Base-by-base conservation (phyloP, 2,888 invertebrate genomes). In the Panzeria rudis region DNA sequence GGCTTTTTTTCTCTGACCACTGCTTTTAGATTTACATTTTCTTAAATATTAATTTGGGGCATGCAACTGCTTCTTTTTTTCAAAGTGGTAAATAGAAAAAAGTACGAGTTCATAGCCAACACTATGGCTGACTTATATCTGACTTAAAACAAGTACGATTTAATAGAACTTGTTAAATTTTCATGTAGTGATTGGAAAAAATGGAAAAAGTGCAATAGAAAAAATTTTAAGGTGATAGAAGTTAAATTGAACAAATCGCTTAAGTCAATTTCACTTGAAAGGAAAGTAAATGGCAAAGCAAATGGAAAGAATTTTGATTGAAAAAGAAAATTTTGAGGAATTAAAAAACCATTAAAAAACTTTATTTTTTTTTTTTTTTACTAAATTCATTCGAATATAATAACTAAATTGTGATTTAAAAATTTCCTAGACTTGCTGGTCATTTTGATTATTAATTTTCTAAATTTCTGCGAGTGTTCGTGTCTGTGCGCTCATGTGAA, bases 11-110 rank as follows among this genome's bases (percentile, higher is more conserved):
- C 17, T 8, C 23, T 52, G 29, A n/a, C 52, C 35, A 20, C 17
- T 4, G 7, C 25, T 61, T 47, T 11, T 35, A n/a, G 17, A 71
- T 35, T 54, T 20, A n/a, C n/a, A 17, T 59, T 59, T 66, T 59
- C 38, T 38, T 69, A 7, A 66, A 56, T 25, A 5, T 13, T 71
- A 56, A 80, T 80, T 64, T 80, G 79, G 79, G 64, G 20, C 80
- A 79, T 23, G 69, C 79, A 79, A 79, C 79, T 62, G 59, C 44
- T 17, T 47, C 20, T 59, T 44, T 15, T 11, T 32, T 29, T 17
- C 15, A 38, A 11, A 17, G 0, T 29, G n/a, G 13, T 25, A 44
- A 44, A 17, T n/a, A 44, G 0, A 44, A 44, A 17, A 47, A 17
- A 47, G 8, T 32, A 29, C 9, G n/a, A n/a, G n/a, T n/a, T n/a